Conservation (phyloP, 2,113 vertebrate genomes). For the Otis tarda region DNA sequence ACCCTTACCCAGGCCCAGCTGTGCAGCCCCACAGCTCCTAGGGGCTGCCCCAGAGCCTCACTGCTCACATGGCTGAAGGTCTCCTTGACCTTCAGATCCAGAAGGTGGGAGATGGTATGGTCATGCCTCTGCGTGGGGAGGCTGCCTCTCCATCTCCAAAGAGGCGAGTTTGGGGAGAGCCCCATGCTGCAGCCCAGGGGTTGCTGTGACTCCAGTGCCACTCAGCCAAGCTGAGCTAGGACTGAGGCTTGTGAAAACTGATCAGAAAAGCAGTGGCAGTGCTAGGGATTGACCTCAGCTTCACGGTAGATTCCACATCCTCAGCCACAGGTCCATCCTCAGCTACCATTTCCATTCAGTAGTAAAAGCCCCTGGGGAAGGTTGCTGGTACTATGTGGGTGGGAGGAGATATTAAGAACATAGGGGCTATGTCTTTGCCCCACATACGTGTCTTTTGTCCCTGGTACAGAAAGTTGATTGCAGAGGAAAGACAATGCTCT, state of each 20-base stretch:
- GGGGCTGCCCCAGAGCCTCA: fast-evolving
- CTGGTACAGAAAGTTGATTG: neutral
- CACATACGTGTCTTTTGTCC: neutral
- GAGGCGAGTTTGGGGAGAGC: neutral
- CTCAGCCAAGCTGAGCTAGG: neutral
- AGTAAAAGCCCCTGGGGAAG: neutral
- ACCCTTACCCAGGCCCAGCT: neutral
- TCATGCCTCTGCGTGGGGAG: neutral
- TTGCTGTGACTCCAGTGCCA: neutral
- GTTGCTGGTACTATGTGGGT: neutral
- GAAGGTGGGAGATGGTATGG: neutral
- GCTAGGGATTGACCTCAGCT: neutral
- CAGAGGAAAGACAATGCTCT: neutral
- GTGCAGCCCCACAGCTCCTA: neutral
- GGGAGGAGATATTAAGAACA: neutral
- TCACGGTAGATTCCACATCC: neutral
- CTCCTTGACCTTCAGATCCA: neutral
- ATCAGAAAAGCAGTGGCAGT: neutral
- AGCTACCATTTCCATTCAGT: neutral
- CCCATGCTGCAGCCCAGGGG: neutral
- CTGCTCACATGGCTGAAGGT: neutral
- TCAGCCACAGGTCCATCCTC: neutral
- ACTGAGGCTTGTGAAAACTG: neutral
- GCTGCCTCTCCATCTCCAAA: neutral
- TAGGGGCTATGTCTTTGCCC: neutral